A percentile compares a stretch with the other conserved stretches of the same genome.
Evolutionary conservation across 37 sponge, comb jelly and placozoan species (phyloP).

Genomic region (Tethya wilhelma): DNA sequence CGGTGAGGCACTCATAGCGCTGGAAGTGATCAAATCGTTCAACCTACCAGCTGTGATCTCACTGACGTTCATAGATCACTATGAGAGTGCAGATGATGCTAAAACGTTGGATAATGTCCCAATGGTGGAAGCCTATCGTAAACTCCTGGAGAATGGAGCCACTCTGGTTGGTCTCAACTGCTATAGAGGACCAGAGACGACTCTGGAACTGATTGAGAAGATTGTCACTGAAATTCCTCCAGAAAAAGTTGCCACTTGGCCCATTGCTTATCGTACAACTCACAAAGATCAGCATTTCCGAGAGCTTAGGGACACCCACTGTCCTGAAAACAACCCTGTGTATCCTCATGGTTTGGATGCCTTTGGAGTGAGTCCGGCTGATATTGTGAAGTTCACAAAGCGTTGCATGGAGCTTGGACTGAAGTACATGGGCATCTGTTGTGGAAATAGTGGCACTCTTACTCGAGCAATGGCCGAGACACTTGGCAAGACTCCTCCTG

Average conservation of each 20-base stretch:
- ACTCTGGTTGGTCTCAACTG: constrained; percentile 52
- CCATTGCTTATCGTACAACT: constrained; percentile 65
- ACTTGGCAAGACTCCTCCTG: constrained; percentile 30
- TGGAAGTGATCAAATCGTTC: constrained; percentile 37
- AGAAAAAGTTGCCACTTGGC: constrained; percentile 35
- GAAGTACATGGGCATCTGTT: constrained; percentile 60
- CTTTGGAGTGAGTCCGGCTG: constrained; percentile 23
- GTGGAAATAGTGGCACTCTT: constrained; percentile 53
- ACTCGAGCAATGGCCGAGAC: constrained; percentile 55
- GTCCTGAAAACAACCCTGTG: constrained; percentile 37
- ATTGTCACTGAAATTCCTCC: constrained; percentile 28
- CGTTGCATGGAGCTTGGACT: constrained; percentile 34
- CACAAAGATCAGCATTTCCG: constrained; percentile 13
- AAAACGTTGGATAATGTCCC: background rate
- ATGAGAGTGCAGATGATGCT: background rate
- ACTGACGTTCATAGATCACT: background rate
- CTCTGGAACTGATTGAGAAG: constrained; percentile 38
- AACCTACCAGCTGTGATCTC: background rate
- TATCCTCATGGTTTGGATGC: constrained; percentile 55
- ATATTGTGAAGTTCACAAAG: constrained; percentile 47
- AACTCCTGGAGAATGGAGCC: constrained; percentile 41
- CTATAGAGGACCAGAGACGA: constrained; percentile 34
- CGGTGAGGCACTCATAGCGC: constrained; percentile 49
- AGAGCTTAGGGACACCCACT: constrained; percentile 28
- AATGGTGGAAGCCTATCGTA: constrained; percentile 13